These are phyloP conservation scores for Caenorhabditis virilis DNA, from an alignment of 2,888 invertebrate genomes.

Conservation along the genomic window DNA sequence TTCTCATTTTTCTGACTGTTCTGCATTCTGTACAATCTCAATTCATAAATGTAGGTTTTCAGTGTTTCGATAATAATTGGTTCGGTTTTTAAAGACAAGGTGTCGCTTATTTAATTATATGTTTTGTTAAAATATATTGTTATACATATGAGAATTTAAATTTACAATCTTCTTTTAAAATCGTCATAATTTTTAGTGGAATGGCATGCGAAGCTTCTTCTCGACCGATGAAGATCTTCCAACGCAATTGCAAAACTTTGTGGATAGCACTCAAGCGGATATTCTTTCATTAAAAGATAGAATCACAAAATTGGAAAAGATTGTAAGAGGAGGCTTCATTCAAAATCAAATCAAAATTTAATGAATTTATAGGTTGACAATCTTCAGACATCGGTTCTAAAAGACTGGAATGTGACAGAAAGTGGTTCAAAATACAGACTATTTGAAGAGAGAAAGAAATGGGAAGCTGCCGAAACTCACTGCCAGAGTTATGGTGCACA, in stretches of 20 bases:
- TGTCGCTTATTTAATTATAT: no score
- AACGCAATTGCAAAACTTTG: slow-evolving; percentile 28
- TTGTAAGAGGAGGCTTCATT: neutral
- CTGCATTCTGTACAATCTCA: no score
- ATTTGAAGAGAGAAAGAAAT: slow-evolving; percentile 49
- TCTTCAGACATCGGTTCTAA: slow-evolving; percentile 30
- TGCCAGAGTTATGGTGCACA: slow-evolving; percentile 50
- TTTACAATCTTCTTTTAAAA: no score
- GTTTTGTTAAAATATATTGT: no score
- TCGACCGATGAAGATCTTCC: slow-evolving; percentile 37
- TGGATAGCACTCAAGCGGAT: slow-evolving; percentile 22
- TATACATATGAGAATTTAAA: no score
- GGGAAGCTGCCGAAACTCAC: slow-evolving; percentile 49
- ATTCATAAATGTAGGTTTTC: no score
- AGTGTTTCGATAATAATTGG: no score
- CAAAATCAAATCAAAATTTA: neutral
- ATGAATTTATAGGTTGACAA: slow-evolving; percentile 17
- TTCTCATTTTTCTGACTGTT: no score
- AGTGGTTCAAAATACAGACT: slow-evolving; percentile 49
- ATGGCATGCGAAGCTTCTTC: slow-evolving; percentile 23
- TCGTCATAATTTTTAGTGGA: no score
- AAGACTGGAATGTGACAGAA: slow-evolving; percentile 51
- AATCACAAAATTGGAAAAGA: slow-evolving; percentile 26
- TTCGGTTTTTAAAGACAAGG: no score
- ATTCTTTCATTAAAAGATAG: slow-evolving; percentile 18